Evolutionary conservation across 2,888 invertebrate species (phyloP), one percentile per base, ranked within the genome.

Genomic region (Autographa pulchrina): DNA sequence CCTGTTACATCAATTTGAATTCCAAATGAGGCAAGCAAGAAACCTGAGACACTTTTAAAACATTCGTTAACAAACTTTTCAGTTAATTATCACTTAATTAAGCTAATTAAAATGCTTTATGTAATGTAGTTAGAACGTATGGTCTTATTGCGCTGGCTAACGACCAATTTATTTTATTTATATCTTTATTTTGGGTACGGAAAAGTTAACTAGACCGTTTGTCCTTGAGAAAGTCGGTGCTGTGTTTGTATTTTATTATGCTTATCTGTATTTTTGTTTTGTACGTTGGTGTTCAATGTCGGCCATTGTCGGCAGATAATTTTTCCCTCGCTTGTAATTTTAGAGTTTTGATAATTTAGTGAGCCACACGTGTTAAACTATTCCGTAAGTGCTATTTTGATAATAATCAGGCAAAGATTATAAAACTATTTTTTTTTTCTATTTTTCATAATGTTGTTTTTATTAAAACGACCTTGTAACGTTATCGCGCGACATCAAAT

Each of bases 11-110:
- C 65, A 66, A 85, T 85, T 85, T 83, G 72, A 83, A 83, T 79
- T 64, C 67, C 72, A 81, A 77, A 82, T 80, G 64, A 77, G 68
- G 61, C 69, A 9, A 41, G 9, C 70, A 74, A 72, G 73, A 70
- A 81, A 66, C 74, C 64, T 72, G 77, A 78, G 80, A 79, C 78
- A 78, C 75, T 82, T 78, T 78, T 65, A 62, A 71, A 84, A 80
- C 75, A 81, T 81, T 83, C 72, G 85, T 82, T 77, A 81, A 82
- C 84, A 82, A 80, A 78, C 72, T 84, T 81, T 84, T 81, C 66
- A 81, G 84, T 86, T 84, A 87, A 87, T 87, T 87, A 85, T 83
- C 80, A 81, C 81, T 80, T 82, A 82, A 85, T 86, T 86, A 85
- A 81, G 58, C 73, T 82, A 85, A 87, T 86, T 85, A 84, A 85